Evolutionary conservation across 2,113 vertebrate species (phyloP).

Genomic region (Myxocyprinus asiaticus): DNA sequence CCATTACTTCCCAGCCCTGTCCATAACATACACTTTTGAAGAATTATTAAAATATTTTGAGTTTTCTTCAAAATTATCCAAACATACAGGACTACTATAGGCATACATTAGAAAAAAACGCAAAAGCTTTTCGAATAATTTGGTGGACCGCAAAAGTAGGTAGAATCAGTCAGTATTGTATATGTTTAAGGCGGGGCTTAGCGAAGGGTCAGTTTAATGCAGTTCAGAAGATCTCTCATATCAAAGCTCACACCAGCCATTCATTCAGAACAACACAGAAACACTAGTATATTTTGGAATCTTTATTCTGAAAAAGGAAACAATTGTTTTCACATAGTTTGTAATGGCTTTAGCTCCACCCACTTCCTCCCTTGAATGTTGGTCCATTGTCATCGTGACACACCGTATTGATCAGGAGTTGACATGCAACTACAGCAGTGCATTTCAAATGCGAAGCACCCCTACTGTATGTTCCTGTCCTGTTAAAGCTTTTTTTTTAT

Average conservation of each 20-base stretch:
- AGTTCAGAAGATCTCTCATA: not conserved
- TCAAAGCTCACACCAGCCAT: not conserved
- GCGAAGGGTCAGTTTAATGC: not conserved
- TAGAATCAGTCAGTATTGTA: not conserved
- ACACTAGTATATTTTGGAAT: slow-evolving; percentile 8
- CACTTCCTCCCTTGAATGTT: slow-evolving; percentile 65
- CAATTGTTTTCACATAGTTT: slow-evolving; percentile 86
- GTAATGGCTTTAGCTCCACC: slow-evolving; percentile 83
- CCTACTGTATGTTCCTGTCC: slow-evolving; percentile 79
- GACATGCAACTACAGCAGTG: slow-evolving; percentile 94
- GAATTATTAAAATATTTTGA: too few species aligned
- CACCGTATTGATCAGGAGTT: slow-evolving; percentile 83
- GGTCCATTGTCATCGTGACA: slow-evolving; percentile 82
- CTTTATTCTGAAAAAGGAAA: slow-evolving; percentile 54
- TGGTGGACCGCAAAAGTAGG: too few species aligned
- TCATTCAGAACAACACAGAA: slow-evolving; percentile 16
- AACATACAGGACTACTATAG: too few species aligned
- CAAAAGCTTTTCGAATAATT: too few species aligned
- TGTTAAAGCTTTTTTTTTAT: slow-evolving; percentile 73
- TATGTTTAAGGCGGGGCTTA: not conserved
- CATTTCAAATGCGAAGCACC: slow-evolving; percentile 80
- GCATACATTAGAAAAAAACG: too few species aligned
- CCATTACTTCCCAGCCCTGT: too few species aligned
- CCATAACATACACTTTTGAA: too few species aligned
- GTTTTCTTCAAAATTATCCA: too few species aligned